Evolutionary conservation across 2,113 vertebrate genomes (phyloP), one percentile per base, ranked within the genome.

Genomic region (Todiramphus saurophagus): DNA sequence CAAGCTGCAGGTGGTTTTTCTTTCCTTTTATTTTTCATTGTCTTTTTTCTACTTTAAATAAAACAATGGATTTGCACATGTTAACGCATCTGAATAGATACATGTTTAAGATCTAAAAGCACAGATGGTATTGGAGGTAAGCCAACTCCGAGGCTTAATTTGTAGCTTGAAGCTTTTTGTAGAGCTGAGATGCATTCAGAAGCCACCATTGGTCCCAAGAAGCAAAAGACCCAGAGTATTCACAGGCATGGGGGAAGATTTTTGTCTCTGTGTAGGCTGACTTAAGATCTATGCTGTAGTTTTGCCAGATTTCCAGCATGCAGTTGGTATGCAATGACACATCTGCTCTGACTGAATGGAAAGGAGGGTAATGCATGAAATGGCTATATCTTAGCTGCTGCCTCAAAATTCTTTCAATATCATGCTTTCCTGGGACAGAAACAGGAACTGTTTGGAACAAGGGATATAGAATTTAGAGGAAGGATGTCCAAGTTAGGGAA

Each of bases 81-180:
- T 81, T 95, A 95, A 81, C 1, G 2, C 85, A 75, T 87, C 51
- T 95, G 76, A 95, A 96, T 94, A 93, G 94, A 92, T 90, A 59
- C 64, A 78, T 53, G 74, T 72, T 94, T 88, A 91, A 85, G 91
- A 80, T 63, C 62, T 93, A 87, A 94, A 90, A 93, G 92, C 87
- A 91, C 93, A 96, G 96, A 97, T 96, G 96, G 94, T 51, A 59
- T 53, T 95, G 93, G 94, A 96, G 64, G 30, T 70, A 59, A 88
- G 95, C 92, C 92, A 96, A 72, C 43, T 90, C 39, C 35, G 73
- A 68, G 76, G 72, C 51, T 95, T 93, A 74, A 81, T 93, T 90
- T 92, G 92, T 75, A 59, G 92, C 79, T 86, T 44, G 48, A 90
- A 83, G 85, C 69, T 81, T 93, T 95, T 83, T 87, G 50, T 76